Evolutionary conservation across 2,113 vertebrate genomes (phyloP).

Genomic region (Petrocephalus zakoni): DNA sequence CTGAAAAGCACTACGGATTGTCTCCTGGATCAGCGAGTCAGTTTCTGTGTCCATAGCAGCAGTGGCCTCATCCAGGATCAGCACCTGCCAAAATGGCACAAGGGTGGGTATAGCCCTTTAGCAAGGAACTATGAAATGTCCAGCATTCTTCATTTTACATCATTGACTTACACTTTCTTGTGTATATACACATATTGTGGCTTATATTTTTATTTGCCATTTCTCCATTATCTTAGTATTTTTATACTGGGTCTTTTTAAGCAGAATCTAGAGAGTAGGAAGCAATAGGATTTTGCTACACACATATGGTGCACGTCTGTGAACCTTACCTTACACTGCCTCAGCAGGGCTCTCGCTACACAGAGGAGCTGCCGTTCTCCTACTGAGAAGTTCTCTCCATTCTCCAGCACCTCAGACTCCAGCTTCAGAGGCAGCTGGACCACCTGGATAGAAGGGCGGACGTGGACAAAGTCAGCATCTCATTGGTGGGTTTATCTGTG

Average conservation of each 20-base stretch:
- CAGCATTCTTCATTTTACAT: background rate
- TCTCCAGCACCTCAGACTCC: slow-evolving; percentile 87
- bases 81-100: slow-evolving; percentile 57
- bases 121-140: background rate
- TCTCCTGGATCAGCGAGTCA: slow-evolving; percentile 84
- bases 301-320: background rate
- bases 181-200: background rate
- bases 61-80: slow-evolving; percentile 88
- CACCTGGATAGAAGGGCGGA: slow-evolving; percentile 54
- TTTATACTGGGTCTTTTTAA: background rate
- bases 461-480: background rate
- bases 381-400: slow-evolving; percentile 88
- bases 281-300: background rate
- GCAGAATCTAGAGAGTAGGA: background rate
- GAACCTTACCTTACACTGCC: slow-evolving; percentile 76
- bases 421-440: slow-evolving; percentile 84
- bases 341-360: slow-evolving; percentile 76
- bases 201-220: background rate
- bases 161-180: background rate
- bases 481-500: too few relatives aligned
- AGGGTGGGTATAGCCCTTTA: background rate
- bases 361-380: slow-evolving; percentile 86
- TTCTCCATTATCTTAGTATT: background rate
- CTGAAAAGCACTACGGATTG: slow-evolving; percentile 78
- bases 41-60: slow-evolving; percentile 90